Base-by-base conservation (phyloP, 1,140 invertebrate genomes). In the Drosophila kepulauana region DNA sequence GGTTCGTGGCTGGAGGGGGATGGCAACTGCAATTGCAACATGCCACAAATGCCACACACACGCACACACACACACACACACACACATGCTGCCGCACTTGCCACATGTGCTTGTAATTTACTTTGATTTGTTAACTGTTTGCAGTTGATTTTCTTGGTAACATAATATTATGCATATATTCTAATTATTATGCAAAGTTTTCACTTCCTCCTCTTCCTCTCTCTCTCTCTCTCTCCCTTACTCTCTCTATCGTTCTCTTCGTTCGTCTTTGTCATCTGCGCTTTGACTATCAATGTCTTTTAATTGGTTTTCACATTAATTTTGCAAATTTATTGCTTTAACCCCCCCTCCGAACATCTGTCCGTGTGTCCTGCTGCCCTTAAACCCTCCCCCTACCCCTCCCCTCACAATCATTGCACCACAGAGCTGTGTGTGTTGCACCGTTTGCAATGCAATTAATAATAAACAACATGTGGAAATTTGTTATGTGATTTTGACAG, bases 291-390 rank as follows among this genome's bases (percentile, higher is more conserved):
- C 78, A 69, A 88, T 82, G 84, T 82, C 79, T 81, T 87, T 87
- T 88, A 87, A 87, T 87, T 87, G 84, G 82, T 87, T 87, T 87
- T 88, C 84, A 66, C 76, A 87, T 87, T 87, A 87, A 87, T 88
- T 87, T 87, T 87, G 82, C 82, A 87, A 87, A 87, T 87, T 87
- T 88, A 87, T 88, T 88, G 76, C 84, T 64, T 57, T 57, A 57
- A 13, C 16, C 20, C 20, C 20, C 3, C 20, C 4, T 25, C 20
- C 0, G n/a, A 1, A 35, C 6, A 35, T 3, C 13, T 54, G 5
- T 81, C 63, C 51, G 28, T 30, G 16, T 70, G 54, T 35, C 38
- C 16, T 25, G n/a, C n/a, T 28, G 15, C 35, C 35, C 35, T 38
- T 38, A 3, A 33, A 5, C 67, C n/a, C 11, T 56, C 5, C 3